These are phyloP conservation scores for Myocastor coypus DNA, from an alignment of 2,113 vertebrate species.

Conservation along the genomic window DNA sequence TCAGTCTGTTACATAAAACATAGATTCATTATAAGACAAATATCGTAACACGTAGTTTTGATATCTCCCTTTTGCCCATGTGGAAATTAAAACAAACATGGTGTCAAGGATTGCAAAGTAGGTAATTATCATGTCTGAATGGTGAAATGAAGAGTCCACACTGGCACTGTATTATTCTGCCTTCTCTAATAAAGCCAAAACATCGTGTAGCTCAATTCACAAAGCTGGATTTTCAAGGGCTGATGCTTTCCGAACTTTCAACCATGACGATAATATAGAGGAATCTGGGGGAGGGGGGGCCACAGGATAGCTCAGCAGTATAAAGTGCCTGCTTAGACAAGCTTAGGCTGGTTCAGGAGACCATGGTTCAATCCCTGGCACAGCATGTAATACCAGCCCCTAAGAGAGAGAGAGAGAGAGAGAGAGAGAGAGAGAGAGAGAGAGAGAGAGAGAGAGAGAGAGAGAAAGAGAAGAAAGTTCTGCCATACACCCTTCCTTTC, in stretches of 20 bases:
- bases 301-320: too few relatives aligned
- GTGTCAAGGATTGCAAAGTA: neutral
- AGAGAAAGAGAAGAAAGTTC: neutral
- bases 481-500: neutral
- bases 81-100: neutral
- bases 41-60: too few relatives aligned
- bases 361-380: too few relatives aligned
- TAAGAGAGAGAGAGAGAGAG: too few relatives aligned
- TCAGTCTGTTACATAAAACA: neutral
- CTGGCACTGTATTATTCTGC: neutral
- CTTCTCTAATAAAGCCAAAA: neutral
- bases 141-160: neutral
- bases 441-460: neutral
- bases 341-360: too few relatives aligned
- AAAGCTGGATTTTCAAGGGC: neutral
- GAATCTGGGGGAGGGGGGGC: too few relatives aligned
- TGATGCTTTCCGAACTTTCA: neutral
- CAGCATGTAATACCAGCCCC: too few relatives aligned
- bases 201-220: neutral
- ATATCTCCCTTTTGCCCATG: neutral
- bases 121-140: neutral
- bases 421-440: neutral
- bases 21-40: neutral
- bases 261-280: neutral
- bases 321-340: too few relatives aligned